phyloP scores from a whole-genome alignment of 2,888 invertebrate species.

The Ophion slaviceki region DNA sequence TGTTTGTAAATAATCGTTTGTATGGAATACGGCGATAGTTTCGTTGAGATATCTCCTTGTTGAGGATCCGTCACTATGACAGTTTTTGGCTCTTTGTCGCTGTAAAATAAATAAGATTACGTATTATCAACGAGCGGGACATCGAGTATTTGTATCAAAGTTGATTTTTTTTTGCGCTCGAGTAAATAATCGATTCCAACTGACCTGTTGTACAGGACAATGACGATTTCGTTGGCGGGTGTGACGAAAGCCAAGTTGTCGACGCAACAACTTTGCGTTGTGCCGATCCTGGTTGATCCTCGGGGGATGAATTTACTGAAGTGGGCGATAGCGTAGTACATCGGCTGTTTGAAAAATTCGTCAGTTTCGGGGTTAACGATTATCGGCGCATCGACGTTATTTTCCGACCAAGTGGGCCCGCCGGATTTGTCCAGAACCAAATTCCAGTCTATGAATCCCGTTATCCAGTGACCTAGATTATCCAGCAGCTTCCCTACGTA shows the following conservation, averaged over 20 bases:
- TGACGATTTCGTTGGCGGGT: constrained; percentile 84
- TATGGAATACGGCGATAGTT: constrained; percentile 82
- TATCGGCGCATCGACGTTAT: constrained; percentile 93
- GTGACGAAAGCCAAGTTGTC: constrained; percentile 84
- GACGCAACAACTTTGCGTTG: constrained; percentile 78
- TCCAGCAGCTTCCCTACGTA: constrained; percentile 88
- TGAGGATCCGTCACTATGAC: constrained; percentile 81
- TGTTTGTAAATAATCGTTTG: constrained; percentile 83
- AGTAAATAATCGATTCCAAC: constrained; percentile 62
- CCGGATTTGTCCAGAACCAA: constrained; percentile 89
- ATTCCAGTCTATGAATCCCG: constrained; percentile 97
- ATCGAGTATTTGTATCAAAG: neutral
- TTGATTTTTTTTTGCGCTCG: neutral
- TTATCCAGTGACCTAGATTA: constrained; percentile 90
- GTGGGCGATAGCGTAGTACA: constrained; percentile 94
- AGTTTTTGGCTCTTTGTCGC: constrained; percentile 63
- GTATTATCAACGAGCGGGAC: neutral
- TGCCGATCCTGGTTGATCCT: constrained; percentile 85
- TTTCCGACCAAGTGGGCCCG: constrained; percentile 93
- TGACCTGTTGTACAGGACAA: constrained; percentile 86
- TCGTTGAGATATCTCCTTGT: constrained; percentile 79
- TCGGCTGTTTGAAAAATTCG: constrained; percentile 95
- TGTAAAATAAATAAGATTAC: constrained; percentile 19
- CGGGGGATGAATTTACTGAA: constrained; percentile 89
- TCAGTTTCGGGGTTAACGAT: constrained; percentile 86